Percentiles rank a stretch among this genome's conserved stretches.
These are phyloP conservation scores for Cantharis rustica DNA, from an alignment of 2,888 invertebrate species.

Conservation along the genomic window DNA sequence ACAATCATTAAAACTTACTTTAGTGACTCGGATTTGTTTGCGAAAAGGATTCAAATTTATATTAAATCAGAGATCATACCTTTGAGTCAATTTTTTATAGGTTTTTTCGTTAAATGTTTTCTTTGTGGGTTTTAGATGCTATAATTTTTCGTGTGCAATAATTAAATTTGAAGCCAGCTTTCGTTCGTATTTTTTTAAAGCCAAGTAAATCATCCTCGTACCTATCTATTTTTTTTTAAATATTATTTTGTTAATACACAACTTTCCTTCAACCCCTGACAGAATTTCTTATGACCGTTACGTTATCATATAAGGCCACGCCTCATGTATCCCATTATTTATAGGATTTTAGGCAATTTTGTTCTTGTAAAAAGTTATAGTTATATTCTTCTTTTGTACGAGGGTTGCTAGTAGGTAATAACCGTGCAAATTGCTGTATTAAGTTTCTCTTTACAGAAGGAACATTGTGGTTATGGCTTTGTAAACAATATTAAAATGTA, in stretches of 20 bases:
- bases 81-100: no score
- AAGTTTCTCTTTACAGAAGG: constrained; percentile 1
- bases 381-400: constrained; percentile 4
- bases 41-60: neutral
- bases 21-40: neutral
- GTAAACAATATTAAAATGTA: constrained; percentile 3
- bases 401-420: constrained; percentile 1
- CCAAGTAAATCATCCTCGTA: neutral
- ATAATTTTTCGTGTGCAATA: neutral
- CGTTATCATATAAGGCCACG: constrained; percentile 31
- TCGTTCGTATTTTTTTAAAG: neutral
- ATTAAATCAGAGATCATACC: neutral
- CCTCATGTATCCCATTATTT: constrained; percentile 27
- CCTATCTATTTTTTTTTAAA: constrained; percentile 6
- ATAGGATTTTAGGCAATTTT: constrained; percentile 19
- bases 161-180: neutral
- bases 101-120: neutral
- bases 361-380: constrained; percentile 11
- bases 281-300: constrained; percentile 28
- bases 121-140: neutral
- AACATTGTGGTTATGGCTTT: neutral
- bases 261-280: constrained; percentile 18
- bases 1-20: neutral
- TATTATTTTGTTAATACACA: constrained; percentile 23
- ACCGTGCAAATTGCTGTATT: constrained; percentile 3